Base-by-base conservation (phyloP, 2,797 vertebrate genomes). In the Myiothlypis coronata region DNA sequence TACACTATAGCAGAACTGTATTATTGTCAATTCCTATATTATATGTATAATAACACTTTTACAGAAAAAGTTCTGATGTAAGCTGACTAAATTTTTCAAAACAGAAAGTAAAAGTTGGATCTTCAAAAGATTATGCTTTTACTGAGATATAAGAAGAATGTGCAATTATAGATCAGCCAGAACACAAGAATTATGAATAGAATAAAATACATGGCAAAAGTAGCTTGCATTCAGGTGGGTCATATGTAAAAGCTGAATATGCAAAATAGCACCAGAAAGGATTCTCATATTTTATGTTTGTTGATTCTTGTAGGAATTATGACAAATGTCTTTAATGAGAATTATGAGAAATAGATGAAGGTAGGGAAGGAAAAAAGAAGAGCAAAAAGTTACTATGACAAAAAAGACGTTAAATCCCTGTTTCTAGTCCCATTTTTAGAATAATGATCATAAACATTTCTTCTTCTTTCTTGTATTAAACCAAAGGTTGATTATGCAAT, bases 1-100 rank as follows among this genome's bases (percentile, higher is more conserved):
- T n/a, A 53, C 1, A 1, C 2, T 39, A 11, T 17, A 35, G 14
- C 67, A 60, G 2, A 3, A 49, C 11, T 1, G 0, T 35, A 23
- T 41, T 71, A 28, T 28, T 67, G 1, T 30, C 22, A 52, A 44
- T 41, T n/a, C 8, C 5, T 61, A 3, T 28, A 30, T 18, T 78
- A 17, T 37, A 35, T 6, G 2, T 55, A 39, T 18, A 57, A 10
- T 16, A 59, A 6, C 7, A 61, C 4, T 81, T 71, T 43, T 39
- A 65, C 11, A 20, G 50, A 34, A 22, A 69, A 26, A 10, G 2
- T 5, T 83, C 60, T 79, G 5, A 30, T 61, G 43, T 8, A 92
- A 24, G 2, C 26, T 55, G 12, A 49, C 8, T 57, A 65, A n/a
- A 30, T 1, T 44, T 37, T 79, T 59, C 55, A 34, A 68, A 90